Evolutionary conservation across 2,113 vertebrate genomes (phyloP).

Genomic region (Athene noctua): DNA sequence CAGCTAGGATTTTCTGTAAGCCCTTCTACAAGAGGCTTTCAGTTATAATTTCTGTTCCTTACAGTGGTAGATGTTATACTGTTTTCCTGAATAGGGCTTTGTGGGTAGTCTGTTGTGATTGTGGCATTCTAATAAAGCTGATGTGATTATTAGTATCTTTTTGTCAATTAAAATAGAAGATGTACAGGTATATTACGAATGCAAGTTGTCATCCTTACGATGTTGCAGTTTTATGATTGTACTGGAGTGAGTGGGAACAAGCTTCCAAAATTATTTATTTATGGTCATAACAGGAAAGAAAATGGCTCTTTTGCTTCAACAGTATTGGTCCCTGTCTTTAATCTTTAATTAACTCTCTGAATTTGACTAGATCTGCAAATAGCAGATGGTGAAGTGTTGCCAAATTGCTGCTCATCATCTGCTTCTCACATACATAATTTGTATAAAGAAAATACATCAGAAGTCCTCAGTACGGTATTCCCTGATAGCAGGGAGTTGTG

Average conservation of each 20-base stretch:
- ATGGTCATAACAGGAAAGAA: background rate
- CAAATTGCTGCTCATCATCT: conserved; percentile 52
- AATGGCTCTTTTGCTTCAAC: conserved; percentile 12
- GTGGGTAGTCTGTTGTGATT: background rate
- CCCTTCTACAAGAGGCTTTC: background rate
- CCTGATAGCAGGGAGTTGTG: background rate
- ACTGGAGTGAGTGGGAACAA: background rate
- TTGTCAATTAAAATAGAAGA: background rate
- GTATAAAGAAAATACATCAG: background rate
- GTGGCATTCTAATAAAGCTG: background rate
- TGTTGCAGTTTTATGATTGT: background rate
- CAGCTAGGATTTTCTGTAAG: background rate
- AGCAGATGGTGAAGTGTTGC: conserved; percentile 58
- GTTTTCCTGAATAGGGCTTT: background rate
- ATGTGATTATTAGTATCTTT: background rate
- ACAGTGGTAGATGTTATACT: background rate
- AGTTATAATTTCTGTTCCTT: background rate
- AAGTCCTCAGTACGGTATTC: background rate
- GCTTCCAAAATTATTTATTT: background rate
- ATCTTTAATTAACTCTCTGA: conserved; percentile 57
- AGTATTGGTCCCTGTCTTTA: background rate
- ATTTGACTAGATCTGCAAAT: conserved; percentile 52
- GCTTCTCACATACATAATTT: conserved; percentile 50
- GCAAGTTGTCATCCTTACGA: background rate
- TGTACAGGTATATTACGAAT: background rate